These are phyloP conservation scores for Formica aserva DNA, from an alignment of 2,888 invertebrate species.

Conservation along the genomic window DNA sequence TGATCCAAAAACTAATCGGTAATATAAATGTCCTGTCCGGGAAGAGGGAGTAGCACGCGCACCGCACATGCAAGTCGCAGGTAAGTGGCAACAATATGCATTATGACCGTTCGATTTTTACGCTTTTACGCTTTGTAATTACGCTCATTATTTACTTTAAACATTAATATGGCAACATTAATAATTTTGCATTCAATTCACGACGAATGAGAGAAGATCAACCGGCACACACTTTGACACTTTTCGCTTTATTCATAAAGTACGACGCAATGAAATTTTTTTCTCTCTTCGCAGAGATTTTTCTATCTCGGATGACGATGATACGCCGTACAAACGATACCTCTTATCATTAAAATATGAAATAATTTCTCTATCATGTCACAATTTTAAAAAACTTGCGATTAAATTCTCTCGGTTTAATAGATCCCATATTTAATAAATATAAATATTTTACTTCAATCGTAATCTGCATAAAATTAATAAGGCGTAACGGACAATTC, in stretches of 20 bases:
- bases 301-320: background rate
- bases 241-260: background rate
- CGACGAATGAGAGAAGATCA: background rate
- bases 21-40: conserved; percentile 76
- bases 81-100: conserved; percentile 80
- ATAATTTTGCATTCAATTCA: conserved; percentile 53
- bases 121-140: conserved; percentile 72
- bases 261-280: background rate
- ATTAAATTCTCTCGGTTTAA: background rate
- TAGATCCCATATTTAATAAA: background rate
- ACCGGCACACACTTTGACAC: background rate
- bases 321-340: background rate
- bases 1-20: conserved; percentile 81
- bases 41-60: conserved; percentile 41
- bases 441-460: background rate
- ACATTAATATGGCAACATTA: conserved; percentile 53
- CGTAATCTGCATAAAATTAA: background rate
- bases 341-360: conserved; percentile 8
- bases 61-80: conserved; percentile 62
- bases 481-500: conserved; percentile 22
- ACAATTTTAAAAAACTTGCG: background rate
- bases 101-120: conserved; percentile 74
- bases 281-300: background rate
- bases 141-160: conserved; percentile 44
- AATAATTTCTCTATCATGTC: background rate